A percentile compares a stretch with the other conserved stretches of the same genome.
These are phyloP conservation scores for Mesodorylaimus sp. DNA, from an alignment of 2,888 invertebrate species.

Conservation along the genomic window DNA sequence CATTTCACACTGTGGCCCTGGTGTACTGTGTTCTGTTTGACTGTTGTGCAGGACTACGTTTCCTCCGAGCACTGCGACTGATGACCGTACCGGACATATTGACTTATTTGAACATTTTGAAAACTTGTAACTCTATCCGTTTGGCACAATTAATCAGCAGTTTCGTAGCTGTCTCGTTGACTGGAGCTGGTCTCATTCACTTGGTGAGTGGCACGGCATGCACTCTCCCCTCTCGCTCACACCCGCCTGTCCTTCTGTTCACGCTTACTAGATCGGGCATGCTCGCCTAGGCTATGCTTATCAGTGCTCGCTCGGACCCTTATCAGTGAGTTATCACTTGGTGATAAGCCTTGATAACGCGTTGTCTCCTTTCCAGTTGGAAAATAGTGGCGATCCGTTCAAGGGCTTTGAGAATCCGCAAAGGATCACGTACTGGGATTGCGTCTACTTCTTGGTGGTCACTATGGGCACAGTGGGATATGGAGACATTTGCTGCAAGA, in stretches of 20 bases:
- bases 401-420: slow-evolving; percentile 80
- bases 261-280: too few relatives aligned
- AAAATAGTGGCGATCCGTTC: slow-evolving; percentile 87
- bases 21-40: too few relatives aligned
- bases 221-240: too few relatives aligned
- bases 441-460: slow-evolving; percentile 94
- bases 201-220: slow-evolving; percentile 51
- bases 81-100: slow-evolving; percentile 99
- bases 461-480: slow-evolving; percentile 83
- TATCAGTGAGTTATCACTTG: too few relatives aligned
- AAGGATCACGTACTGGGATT: slow-evolving; percentile 90
- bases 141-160: slow-evolving; percentile 98
- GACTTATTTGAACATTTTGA: slow-evolving; percentile 98
- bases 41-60: slow-evolving; percentile 80
- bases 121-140: slow-evolving; percentile 98
- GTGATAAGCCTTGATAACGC: too few relatives aligned
- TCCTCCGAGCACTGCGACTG: slow-evolving; percentile 91
- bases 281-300: too few relatives aligned
- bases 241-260: too few relatives aligned
- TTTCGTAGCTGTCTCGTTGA: slow-evolving; percentile 99
- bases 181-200: slow-evolving; percentile 98
- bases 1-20: too few relatives aligned
- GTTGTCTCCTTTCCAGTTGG: slow-evolving; percentile 59
- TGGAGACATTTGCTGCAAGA: slow-evolving; percentile 93
- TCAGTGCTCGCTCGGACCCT: too few relatives aligned